Evolutionary conservation across 2,113 vertebrate species (phyloP).

Genomic region (Anarrhichthys ocellatus): DNA sequence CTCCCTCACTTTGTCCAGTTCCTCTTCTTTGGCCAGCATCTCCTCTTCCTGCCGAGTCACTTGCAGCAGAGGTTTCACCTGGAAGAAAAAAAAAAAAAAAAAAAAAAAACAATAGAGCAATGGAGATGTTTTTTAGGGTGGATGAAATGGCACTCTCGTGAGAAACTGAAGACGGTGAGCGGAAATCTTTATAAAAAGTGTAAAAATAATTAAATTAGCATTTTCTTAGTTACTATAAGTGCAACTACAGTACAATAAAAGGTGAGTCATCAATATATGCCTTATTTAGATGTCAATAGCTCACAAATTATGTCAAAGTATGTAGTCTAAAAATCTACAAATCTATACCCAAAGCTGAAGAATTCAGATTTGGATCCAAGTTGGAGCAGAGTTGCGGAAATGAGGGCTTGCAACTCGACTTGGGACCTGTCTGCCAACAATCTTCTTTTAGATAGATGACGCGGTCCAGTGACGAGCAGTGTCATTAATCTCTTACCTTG

Average conservation of each 20-base stretch:
- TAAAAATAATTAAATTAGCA: neutral
- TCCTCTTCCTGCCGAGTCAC: conserved; percentile 97
- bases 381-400: neutral
- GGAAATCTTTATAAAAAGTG: neutral
- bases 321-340: neutral
- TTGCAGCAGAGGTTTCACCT: conserved; percentile 98
- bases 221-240: no score
- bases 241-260: neutral
- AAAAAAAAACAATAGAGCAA: neutral
- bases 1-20: conserved; percentile 91
- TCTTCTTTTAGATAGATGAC: neutral
- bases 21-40: conserved; percentile 94
- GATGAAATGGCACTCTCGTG: neutral
- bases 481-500: conserved; percentile 84
- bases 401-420: neutral
- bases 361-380: neutral
- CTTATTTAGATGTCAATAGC: neutral
- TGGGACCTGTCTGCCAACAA: neutral
- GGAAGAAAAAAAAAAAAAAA: neutral
- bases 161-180: neutral
- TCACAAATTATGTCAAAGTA: neutral
- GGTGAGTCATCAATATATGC: neutral
- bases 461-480: neutral
- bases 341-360: neutral
- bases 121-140: neutral